phyloP scores from a whole-genome alignment of 2,888 invertebrate species.

The Iphiclides podalirius region DNA sequence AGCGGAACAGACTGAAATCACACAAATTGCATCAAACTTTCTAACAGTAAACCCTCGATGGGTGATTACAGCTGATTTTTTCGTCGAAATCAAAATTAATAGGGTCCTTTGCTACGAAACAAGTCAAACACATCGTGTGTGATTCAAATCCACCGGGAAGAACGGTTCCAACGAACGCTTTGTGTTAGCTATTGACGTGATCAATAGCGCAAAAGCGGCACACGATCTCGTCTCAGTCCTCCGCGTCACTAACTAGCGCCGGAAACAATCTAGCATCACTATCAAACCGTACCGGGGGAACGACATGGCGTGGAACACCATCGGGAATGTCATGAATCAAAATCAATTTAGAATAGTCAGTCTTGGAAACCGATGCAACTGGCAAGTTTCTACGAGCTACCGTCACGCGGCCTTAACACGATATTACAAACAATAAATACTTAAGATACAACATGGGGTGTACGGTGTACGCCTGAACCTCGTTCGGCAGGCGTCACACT shows the following conservation, averaged over 20 bases:
- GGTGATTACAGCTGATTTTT: too few relatives aligned
- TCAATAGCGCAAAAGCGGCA: slow-evolving; percentile 67
- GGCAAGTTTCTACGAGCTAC: slow-evolving; percentile 45
- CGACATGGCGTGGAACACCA: slow-evolving; percentile 24
- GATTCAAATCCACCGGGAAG: slow-evolving; percentile 24
- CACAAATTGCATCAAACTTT: slow-evolving; percentile 25
- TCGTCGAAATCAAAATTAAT: too few relatives aligned
- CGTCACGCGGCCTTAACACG: slow-evolving; percentile 34
- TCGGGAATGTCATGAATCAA: slow-evolving; percentile 63
- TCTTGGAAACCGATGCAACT: slow-evolving; percentile 58
- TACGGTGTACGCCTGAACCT: slow-evolving; percentile 2
- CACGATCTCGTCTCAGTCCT: slow-evolving; percentile 55
- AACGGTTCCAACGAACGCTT: slow-evolving; percentile 45
- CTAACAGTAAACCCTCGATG: slow-evolving; percentile 24
- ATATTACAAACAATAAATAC: slow-evolving; percentile 65
- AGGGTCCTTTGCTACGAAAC: too few relatives aligned
- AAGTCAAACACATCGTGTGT: slow-evolving; percentile 16
- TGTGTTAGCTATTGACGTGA: slow-evolving; percentile 59
- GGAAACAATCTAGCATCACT: slow-evolving; percentile 49
- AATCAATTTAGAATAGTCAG: slow-evolving; percentile 73
- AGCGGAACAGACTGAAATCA: slow-evolving; percentile 34
- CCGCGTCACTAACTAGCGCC: slow-evolving; percentile 40
- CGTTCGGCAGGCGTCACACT: slow-evolving; percentile 9
- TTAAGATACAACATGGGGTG: slow-evolving; percentile 53
- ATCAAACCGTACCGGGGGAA: slow-evolving; percentile 34